Base-by-base conservation (phyloP, 2,888 invertebrate species). In the Dione vanillae region DNA sequence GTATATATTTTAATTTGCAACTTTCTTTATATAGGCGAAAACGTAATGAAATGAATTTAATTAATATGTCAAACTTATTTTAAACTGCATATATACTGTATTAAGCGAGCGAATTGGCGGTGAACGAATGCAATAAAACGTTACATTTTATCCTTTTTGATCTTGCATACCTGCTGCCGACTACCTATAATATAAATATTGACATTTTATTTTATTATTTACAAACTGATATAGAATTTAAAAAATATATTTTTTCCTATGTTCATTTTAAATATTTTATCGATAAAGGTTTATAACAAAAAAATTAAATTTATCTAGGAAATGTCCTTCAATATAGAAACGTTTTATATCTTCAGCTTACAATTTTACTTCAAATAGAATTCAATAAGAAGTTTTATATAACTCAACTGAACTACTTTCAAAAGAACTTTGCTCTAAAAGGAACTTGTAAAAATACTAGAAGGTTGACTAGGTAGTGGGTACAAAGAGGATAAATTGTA, bases 361-460 rank as follows among this genome's bases (percentile, higher is more conserved):
- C 52, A 65, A 65, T 65, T 41, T 65, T 52, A 54, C 43, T 65
- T 65, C 27, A 54, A 65, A 65, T 43, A 54, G 43, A 54, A 65
- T 52, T 65, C 41, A 65, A 65, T 65, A 65, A 65, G 27, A 65
- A 65, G 47, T 65, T 65, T 51, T 52, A 52, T 65, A 54, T 37
- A 65, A 65, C 52, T 65, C 41, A 19, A 52, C 41, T 65, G 52
- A 49, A 54, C 65, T 52, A 27, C 35, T 47, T 52, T 27, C n/a
- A n/a, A 54, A 65, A 20, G 27, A 65, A 61, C 61, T 65, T 40
- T 40, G 37, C 52, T 41, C 52, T 41, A 43, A 35, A 43, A 65
- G 54, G 20, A 52, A 65, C 52, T 65, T 65, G 61, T 61, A 65
- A 52, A 52, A 65, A 52, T 41, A 19, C 47, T 65, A 65, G 61